phyloP scores from a whole-genome alignment of 2,113 vertebrate genomes.

The Arvicanthis niloticus region DNA sequence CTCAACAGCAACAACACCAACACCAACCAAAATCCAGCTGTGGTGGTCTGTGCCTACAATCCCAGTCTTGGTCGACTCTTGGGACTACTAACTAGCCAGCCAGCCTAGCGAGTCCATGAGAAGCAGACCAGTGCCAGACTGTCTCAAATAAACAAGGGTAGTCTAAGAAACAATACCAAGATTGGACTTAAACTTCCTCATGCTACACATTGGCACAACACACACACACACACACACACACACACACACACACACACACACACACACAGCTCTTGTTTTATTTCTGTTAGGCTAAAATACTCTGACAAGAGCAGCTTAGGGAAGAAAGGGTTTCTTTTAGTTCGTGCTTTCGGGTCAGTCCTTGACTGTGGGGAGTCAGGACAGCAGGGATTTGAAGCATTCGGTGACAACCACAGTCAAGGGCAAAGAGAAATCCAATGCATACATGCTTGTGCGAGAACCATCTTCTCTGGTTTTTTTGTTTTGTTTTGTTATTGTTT shows the following conservation, averaged over 20 bases:
- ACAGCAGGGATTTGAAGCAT: not conserved
- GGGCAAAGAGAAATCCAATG: not conserved
- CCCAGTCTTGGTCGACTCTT: not conserved
- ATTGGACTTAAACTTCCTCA: not conserved
- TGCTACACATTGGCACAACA: not conserved
- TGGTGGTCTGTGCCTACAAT: not conserved
- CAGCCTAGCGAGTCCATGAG: not conserved
- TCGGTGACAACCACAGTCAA: not conserved
- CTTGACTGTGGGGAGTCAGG: not conserved
- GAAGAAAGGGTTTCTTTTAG: not conserved
- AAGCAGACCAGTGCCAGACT: not conserved
- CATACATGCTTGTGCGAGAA: not conserved
- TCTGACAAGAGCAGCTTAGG: not conserved
- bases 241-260: not conserved
- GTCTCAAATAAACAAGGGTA: not conserved
- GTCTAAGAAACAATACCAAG: not conserved
- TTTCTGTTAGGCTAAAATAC: not conserved
- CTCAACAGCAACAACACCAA: not conserved
- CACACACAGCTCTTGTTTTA: not conserved
- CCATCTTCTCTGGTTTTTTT: not conserved
- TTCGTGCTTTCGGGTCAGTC: not conserved
- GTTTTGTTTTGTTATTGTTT: not conserved
- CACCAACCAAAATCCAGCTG: not conserved
- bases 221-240: not conserved
- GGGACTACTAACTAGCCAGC: not conserved